phyloP scores from a whole-genome alignment of 2,113 vertebrate genomes.

The Zosterops borbonicus region DNA sequence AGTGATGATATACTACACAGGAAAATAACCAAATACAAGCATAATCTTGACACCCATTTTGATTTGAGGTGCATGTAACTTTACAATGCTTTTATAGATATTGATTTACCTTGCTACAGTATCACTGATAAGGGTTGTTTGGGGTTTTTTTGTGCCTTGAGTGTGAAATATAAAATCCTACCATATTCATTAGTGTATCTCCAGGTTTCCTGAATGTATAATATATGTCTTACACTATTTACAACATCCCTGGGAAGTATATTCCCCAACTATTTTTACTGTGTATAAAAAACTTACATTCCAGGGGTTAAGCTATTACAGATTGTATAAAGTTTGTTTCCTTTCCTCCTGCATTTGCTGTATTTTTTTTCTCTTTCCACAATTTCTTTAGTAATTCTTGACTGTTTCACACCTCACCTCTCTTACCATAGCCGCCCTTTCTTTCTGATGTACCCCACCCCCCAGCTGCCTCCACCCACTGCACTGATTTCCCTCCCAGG shows the following conservation, averaged over 20 bases:
- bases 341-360: neutral
- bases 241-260: neutral
- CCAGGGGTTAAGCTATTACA: neutral
- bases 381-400: neutral
- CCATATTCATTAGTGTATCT: neutral
- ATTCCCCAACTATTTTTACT: neutral
- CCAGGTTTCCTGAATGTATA: neutral
- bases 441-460: neutral
- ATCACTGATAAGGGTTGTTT: neutral
- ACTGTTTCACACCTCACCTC: neutral
- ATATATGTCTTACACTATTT: neutral
- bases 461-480: neutral
- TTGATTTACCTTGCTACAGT: neutral
- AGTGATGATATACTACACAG: neutral
- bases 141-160: accelerated
- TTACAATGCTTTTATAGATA: neutral
- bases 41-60: neutral
- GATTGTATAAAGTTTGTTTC: neutral
- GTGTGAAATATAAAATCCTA: neutral
- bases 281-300: neutral
- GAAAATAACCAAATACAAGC: neutral
- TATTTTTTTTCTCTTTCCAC: neutral
- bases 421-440: neutral
- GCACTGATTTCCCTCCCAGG: neutral
- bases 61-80: neutral